phyloP scores from a whole-genome alignment of 2,797 vertebrate genomes.

The Cossypha polioptera region DNA sequence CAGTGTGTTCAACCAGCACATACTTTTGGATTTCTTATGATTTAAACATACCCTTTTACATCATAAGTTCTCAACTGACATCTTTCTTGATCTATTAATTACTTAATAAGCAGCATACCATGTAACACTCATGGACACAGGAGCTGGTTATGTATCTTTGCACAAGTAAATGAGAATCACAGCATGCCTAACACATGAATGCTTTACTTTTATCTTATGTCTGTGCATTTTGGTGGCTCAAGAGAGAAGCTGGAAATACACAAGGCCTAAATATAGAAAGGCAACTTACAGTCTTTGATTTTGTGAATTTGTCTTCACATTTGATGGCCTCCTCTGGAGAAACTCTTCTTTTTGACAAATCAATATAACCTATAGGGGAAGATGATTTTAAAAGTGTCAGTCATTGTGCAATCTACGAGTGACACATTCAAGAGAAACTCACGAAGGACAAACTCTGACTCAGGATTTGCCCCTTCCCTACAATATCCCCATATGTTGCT shows the following conservation, averaged over 20 bases:
- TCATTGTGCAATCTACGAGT: not conserved
- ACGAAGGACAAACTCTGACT: not conserved
- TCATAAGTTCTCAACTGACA: not conserved
- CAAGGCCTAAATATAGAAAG: not conserved
- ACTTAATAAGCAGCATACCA: not conserved
- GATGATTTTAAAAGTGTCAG: not conserved
- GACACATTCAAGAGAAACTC: not conserved
- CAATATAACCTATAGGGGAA: conserved; percentile 88
- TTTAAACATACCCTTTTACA: not conserved
- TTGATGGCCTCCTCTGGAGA: conserved; percentile 98
- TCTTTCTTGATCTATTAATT: not conserved
- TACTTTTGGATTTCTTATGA: not conserved
- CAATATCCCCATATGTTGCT: not conserved
- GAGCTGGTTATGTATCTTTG: not conserved
- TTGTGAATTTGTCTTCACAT: conserved; percentile 99
- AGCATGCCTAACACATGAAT: not conserved
- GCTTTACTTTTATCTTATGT: not conserved
- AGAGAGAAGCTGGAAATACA: not conserved
- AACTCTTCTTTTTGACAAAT: conserved; percentile 99
- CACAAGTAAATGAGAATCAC: not conserved
- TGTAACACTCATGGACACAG: not conserved
- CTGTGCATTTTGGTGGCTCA: not conserved
- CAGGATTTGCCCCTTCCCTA: not conserved
- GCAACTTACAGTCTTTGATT: conserved; percentile 96
- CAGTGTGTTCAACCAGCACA: not conserved